Evolutionary conservation across 1,140 invertebrate species (phyloP), one percentile per base, ranked within the genome.

Genomic region (Euwallacea fornicatus): DNA sequence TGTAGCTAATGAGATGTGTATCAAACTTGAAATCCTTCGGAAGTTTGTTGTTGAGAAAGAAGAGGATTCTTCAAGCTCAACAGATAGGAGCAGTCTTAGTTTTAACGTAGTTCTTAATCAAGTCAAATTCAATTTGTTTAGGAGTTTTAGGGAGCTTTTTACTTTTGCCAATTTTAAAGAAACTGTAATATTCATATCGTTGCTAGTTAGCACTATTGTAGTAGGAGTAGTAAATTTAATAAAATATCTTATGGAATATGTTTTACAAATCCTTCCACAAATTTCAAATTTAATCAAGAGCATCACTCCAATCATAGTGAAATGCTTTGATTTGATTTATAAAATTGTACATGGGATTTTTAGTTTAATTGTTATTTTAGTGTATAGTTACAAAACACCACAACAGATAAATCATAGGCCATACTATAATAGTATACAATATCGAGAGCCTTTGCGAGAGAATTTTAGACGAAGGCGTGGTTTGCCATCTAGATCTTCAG

Each of bases 271-370:
- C 15, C 55, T 79, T 33, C 67, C 61, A 59, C 78, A 82, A 74
- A 42, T 80, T 2, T 78, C 78, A 21, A 50, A 70, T 54, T 56
- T 83, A 44, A 74, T 84, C 41, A 73, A 70, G 61, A 76, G 73
- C 13, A 67, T 74, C 0, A 83, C 80, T 11, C 83, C 83, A 41
- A 75, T 84, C 55, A 59, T 81, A 0, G 66, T 83, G 62, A 77
- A 77, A 6, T 62, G 82, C 13, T 78, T 82, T 56, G 79, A 83
- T 16, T 75, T 82, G 11, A 55, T 83, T 43, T 56, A 76, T 13
- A 83, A 78, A 75, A 79, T 15, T 41, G 46, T 75, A 46, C 68
- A 61, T 59, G 71, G 74, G 7, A 62, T 71, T 76, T 69, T 74
- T 82, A 16, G 78, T 74, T 58, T 82, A 80, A 54, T 77, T 82